Evolutionary conservation across 2,797 vertebrate genomes (phyloP), one percentile per base, ranked within the genome.

Genomic region (Novumbra hubbsi): DNA sequence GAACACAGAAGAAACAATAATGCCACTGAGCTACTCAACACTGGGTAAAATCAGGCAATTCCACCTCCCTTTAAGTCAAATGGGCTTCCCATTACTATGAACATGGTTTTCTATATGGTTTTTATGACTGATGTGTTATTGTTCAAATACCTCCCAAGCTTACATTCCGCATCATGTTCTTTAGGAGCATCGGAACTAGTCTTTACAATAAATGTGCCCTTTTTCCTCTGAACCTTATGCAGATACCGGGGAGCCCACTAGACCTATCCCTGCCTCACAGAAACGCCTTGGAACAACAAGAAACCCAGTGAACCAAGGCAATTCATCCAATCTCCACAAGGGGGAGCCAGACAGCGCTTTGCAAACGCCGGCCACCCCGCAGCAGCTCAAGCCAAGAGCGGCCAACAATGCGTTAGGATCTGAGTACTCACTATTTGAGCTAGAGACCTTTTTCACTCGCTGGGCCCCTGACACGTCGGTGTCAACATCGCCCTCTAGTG

Each of bases 381-480:
- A 71, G 21, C 79, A 64, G 17, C 71, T 48, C 19, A 62, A 68
- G 24, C 74, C 74, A 45, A 82, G 74, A 73, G 71, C 78, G 68
- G 72, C 28, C 50, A 72, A 21, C 27, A 73, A 57, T 24, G 27
- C 71, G 0, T 49, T 76, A 0, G 75, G 69, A 45, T 83, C 84
- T 0, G 88, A 90, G 4, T 90, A 81, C 77, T 86, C 88, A 16
- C 73, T 90, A 77, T 91, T 88, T 78, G 91, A 92, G 8, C 81
- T 91, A 19, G 89, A 91, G 77, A 86, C 85, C 0, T 88, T 90
- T 68, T 91, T 92, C 65, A 86, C 86, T 14, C 85, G 83, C 38
- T 92, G 91, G 92, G 83, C 85, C 62, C 81, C 90, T 1, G 87
- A 90, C 15, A 63, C 81, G 9, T 72, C 89, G 0, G 50, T 9